A percentile compares a stretch with the other conserved stretches of the same genome.
These are phyloP conservation scores for Scrobipalpa costella DNA, from an alignment of 2,888 invertebrate species.

Conservation along the genomic window DNA sequence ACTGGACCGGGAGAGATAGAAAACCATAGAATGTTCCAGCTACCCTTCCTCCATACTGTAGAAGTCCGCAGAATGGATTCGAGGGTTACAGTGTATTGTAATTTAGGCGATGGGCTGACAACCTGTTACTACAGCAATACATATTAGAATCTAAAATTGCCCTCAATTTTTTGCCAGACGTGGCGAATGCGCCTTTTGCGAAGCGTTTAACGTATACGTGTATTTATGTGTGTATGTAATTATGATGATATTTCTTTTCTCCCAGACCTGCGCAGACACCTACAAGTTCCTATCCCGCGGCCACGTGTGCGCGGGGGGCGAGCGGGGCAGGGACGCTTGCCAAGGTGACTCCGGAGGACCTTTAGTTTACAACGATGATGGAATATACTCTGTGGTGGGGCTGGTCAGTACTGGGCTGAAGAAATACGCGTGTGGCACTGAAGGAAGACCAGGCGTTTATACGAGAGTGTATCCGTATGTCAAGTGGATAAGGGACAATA, in stretches of 20 bases:
- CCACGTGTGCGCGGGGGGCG: conserved; percentile 80
- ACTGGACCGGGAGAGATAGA: no score
- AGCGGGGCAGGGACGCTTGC: conserved; percentile 79
- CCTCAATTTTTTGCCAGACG: no score
- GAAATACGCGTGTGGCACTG: conserved; percentile 26
- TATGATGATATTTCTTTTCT: neutral
- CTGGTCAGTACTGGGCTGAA: conserved; percentile 81
- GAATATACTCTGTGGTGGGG: conserved; percentile 61
- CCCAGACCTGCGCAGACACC: neutral
- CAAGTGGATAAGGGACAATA: conserved; percentile 77
- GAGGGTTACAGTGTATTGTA: no score
- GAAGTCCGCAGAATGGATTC: no score
- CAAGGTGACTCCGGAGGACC: conserved; percentile 85
- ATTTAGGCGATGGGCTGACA: no score
- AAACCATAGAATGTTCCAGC: no score
- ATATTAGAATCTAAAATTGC: no score
- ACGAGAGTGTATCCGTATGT: conserved; percentile 80
- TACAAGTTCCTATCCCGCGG: neutral
- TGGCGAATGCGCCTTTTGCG: no score
- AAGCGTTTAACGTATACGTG: no score
- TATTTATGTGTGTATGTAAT: no score
- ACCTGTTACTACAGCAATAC: no score
- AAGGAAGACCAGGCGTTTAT: conserved; percentile 83
- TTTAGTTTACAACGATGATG: conserved; percentile 67
- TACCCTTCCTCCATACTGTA: no score